Evolutionary conservation across 2,888 invertebrate species (phyloP), one percentile per base, ranked within the genome.

Genomic region (Listrodromus nycthemerus): DNA sequence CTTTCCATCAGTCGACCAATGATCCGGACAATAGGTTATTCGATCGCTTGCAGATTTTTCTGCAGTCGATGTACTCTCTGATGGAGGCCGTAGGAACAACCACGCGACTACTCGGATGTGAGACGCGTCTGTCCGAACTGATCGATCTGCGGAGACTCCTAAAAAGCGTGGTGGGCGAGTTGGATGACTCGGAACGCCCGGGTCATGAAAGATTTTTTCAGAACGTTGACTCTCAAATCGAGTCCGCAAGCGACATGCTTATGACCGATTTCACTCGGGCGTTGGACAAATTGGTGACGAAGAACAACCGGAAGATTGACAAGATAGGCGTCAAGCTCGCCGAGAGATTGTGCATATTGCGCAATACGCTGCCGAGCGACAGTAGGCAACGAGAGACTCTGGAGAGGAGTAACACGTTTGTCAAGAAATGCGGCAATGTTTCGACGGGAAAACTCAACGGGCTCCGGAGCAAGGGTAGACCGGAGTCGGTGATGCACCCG

Each of bases 281-380:
- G 7, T 37, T 84, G 30, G 63, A 71, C n/a, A 84, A 75, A 55
- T 24, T 79, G n/a, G 67, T 24, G 37, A 48, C 50, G n/a, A 84
- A 76, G 37, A 79, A 79, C 45, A 41, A 66, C 16, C 58, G 10
- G 19, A 82, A 61, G 48, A 6, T 84, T 48, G 79, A 78, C 1
- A 84, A 84, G 48, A 75, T 84, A 13, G 50, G 52, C 6, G 13
- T 45, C 0, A 78, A 67, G 58, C 66, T 84, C 52, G 82, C 52
- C 13, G 67, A 76, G 16, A 75, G 52, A 66, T 37, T 84, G 33
- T 82, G 79, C 52, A 7, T 84, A 2, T 52, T 84, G 71, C 75
- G 84, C 66, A 82, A 79, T 27, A 82, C 82, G 3, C 52, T 79
- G 45, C 55, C 81, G 24, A 76, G 82, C 52, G 82, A 79, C 24